A percentile compares a stretch with the other conserved stretches of the same genome.
These are phyloP conservation scores for Mixornis gularis DNA, from an alignment of 2,113 vertebrate species.

Conservation along the genomic window DNA sequence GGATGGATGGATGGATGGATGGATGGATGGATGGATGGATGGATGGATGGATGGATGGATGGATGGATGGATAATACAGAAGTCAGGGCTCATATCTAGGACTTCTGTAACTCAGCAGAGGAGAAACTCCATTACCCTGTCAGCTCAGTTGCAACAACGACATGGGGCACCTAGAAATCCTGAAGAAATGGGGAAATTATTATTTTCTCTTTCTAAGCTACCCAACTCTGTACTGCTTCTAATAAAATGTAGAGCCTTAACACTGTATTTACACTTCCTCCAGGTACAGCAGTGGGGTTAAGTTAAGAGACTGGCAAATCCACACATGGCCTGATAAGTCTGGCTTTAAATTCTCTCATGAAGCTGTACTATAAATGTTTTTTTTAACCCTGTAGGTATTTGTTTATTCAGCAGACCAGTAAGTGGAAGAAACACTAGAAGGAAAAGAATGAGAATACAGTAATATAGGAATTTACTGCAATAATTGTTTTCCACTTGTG, in stretches of 20 bases:
- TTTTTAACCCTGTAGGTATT: background rate
- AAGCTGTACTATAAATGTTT: background rate
- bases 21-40: background rate
- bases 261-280: background rate
- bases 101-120: background rate
- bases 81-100: background rate
- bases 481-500: background rate
- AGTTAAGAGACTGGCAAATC: background rate
- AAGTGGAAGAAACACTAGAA: background rate
- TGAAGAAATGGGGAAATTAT: background rate
- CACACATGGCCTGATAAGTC: fast-evolving
- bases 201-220: background rate
- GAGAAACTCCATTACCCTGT: fast-evolving
- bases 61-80: background rate
- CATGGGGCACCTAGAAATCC: background rate
- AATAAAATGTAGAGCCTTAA: background rate
- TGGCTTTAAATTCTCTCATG: background rate
- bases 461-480: background rate
- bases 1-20: background rate
- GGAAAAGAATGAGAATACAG: background rate
- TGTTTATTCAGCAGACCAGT: background rate
- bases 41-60: background rate
- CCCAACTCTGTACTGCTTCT: background rate
- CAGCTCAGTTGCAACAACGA: background rate
- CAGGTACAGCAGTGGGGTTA: background rate